phyloP scores from a whole-genome alignment of 1,140 invertebrate species.

The Tribolium madens region DNA sequence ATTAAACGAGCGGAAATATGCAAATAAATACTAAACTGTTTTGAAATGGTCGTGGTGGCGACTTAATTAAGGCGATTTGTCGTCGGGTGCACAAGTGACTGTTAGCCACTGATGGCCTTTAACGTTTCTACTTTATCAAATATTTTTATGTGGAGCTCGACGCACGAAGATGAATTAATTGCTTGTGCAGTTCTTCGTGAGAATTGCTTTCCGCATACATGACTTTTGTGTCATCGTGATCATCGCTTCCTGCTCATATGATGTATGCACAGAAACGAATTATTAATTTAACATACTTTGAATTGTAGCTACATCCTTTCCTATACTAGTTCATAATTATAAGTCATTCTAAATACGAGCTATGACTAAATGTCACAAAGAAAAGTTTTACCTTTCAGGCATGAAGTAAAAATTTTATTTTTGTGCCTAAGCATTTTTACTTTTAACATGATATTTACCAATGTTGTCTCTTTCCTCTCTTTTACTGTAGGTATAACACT shows the following conservation, averaged over 20 bases:
- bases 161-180: slow-evolving; percentile 8
- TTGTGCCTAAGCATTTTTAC: too few relatives aligned
- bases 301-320: not conserved
- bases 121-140: slow-evolving; percentile 8
- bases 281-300: not conserved
- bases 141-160: not conserved
- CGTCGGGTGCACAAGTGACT: not conserved
- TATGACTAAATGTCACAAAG: too few relatives aligned
- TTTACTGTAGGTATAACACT: too few relatives aligned
- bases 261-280: not conserved
- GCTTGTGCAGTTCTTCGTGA: slow-evolving; percentile 8
- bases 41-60: slow-evolving; percentile 19
- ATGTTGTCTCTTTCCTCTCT: too few relatives aligned
- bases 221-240: slow-evolving; percentile 19
- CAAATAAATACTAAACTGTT: slow-evolving; percentile 14
- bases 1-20: slow-evolving; percentile 20
- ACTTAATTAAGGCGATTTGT: slow-evolving; percentile 34
- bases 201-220: slow-evolving; percentile 22
- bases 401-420: too few relatives aligned
- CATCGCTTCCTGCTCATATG: not conserved
- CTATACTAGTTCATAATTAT: not conserved
- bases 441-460: too few relatives aligned
- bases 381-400: too few relatives aligned
- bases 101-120: slow-evolving; percentile 2
- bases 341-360: too few relatives aligned